phyloP scores from a whole-genome alignment of 2,888 invertebrate species.

The Aromia moschata region DNA sequence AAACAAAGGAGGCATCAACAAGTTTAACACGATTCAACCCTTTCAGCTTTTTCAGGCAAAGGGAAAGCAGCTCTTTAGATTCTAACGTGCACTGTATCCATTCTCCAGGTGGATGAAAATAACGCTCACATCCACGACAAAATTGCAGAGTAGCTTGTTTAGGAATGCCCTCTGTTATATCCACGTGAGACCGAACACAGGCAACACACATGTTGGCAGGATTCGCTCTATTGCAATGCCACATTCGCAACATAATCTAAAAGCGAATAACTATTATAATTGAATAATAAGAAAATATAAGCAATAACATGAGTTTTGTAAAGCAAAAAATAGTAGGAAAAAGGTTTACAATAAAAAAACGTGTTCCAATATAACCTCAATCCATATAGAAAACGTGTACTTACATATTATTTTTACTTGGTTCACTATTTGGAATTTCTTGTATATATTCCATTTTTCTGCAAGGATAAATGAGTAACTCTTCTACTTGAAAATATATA shows the following conservation, averaged over 20 bases:
- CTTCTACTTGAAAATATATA: no score
- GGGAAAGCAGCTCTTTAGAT: conserved; percentile 85
- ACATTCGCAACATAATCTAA: conserved; percentile 92
- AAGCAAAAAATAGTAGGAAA: no score
- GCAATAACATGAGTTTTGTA: no score
- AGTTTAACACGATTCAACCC: conserved; percentile 89
- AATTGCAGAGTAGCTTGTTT: conserved; percentile 92
- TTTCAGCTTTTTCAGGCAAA: conserved; percentile 93
- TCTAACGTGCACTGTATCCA: conserved; percentile 90
- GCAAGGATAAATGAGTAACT: no score
- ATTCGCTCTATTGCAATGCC: conserved; percentile 91
- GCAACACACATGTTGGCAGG: conserved; percentile 97
- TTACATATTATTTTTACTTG: conserved; percentile 22
- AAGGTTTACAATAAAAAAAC: neutral
- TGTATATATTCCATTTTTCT: conserved; percentile 27
- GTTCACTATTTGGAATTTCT: neutral
- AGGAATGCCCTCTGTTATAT: conserved; percentile 96
- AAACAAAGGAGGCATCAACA: conserved; percentile 95
- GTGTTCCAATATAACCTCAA: neutral
- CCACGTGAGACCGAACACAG: conserved; percentile 89
- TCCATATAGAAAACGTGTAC: conserved; percentile 7
- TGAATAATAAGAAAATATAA: no score
- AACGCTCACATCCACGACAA: conserved; percentile 93
- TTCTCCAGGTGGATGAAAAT: conserved; percentile 90
- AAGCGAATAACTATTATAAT: no score